A percentile compares a stretch with the other conserved stretches of the same genome.
phyloP scores from a whole-genome alignment of 1,140 invertebrate genomes.

The Trichomalopsis sarcophagae region DNA sequence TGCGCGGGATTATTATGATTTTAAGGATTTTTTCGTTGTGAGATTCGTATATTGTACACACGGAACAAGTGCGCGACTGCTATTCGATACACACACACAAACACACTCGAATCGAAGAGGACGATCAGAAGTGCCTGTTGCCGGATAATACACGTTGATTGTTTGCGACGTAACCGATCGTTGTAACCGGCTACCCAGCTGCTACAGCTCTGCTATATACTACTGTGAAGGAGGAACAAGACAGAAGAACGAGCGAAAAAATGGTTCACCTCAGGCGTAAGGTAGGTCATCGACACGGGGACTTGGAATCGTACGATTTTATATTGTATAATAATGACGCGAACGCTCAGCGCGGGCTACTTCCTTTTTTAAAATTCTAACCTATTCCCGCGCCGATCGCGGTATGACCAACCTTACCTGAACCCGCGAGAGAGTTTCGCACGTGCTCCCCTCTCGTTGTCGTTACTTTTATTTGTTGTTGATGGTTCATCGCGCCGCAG shows the following conservation, averaged over 20 bases:
- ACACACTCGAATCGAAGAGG: too few species aligned
- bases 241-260: conserved; percentile 19
- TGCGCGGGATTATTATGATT: not conserved
- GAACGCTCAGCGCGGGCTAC: not conserved
- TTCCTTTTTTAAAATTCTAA: conserved; percentile 18
- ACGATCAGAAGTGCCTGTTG: too few species aligned
- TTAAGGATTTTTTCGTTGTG: conserved; percentile 1
- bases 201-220: too few species aligned
- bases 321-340: not conserved
- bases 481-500: too few species aligned
- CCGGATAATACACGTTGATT: too few species aligned
- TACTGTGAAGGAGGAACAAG: not conserved
- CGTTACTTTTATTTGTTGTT: too few species aligned
- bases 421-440: not conserved
- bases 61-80: too few species aligned
- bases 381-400: conserved; percentile 15
- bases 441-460: not conserved
- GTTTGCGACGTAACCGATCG: too few species aligned
- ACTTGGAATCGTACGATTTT: not conserved
- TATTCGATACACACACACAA: too few species aligned
- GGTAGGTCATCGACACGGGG: conserved; percentile 55
- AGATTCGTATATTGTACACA: not conserved
- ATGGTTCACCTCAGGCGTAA: conserved; percentile 67
- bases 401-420: conserved; percentile 43
- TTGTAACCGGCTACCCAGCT: too few species aligned